Percentiles rank a stretch among this genome's conserved stretches.
These are phyloP conservation scores for Lucilia sericata DNA, from an alignment of 1,140 invertebrate species.

Conservation along the genomic window DNA sequence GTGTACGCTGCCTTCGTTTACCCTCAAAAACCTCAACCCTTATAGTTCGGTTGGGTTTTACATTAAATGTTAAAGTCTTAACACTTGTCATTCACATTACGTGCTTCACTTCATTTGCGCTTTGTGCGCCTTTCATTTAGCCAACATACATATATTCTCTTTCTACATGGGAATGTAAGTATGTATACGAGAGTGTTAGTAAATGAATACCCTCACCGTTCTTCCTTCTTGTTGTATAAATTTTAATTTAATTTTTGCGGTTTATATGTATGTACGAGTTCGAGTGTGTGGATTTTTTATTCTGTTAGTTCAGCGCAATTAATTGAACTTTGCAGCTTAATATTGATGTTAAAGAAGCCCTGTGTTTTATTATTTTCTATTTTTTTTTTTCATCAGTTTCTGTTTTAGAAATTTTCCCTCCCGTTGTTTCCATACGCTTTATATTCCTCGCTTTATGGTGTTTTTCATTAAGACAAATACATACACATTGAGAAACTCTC, in stretches of 20 bases:
- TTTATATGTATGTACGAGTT: conserved; percentile 49
- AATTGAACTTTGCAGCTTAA: conserved; percentile 64
- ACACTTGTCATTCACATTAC: conserved; percentile 42
- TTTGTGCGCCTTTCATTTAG: conserved; percentile 21
- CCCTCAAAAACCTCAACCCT: conserved; percentile 21
- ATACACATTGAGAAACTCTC: too few relatives aligned
- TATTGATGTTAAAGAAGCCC: conserved; percentile 43
- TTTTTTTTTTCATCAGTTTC: not conserved
- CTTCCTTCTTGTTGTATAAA: conserved; percentile 49
- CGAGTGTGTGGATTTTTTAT: conserved; percentile 50
- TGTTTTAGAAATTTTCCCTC: not conserved
- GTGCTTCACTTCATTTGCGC: conserved; percentile 36
- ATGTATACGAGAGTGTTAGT: not conserved
- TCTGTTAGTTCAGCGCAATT: conserved; percentile 59
- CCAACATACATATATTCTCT: not conserved
- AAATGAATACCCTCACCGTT: conserved; percentile 5
- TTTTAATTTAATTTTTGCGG: conserved; percentile 67
- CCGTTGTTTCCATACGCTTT: not conserved
- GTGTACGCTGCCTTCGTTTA: not conserved
- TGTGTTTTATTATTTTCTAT: conserved; percentile 9
- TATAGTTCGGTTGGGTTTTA: conserved; percentile 15
- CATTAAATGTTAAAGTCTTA: conserved; percentile 42
- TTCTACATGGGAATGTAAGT: not conserved
- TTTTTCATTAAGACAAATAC: conserved; percentile 19
- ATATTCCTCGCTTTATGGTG: conserved; percentile 4